Evolutionary conservation across 2,113 vertebrate species (phyloP), one percentile per base, ranked within the genome.

Genomic region (Leuciscus idus): DNA sequence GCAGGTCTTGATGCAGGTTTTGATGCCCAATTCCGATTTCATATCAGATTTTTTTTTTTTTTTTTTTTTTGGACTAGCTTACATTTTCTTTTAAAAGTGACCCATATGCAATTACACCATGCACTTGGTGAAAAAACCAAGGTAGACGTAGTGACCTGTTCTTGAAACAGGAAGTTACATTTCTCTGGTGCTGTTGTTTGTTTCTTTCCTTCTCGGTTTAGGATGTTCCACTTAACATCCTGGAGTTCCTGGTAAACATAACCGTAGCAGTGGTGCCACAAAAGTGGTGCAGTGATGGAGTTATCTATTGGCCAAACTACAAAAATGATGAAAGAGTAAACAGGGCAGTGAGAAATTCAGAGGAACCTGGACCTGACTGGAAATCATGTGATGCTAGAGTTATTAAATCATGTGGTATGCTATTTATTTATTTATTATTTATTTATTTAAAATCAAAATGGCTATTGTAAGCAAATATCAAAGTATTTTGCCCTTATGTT

Each of bases 251-350:
- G 46, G 33, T n/a, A 9, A 83, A 70, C 26, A 83, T 26, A 26
- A 26, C 26, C 26, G 26, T 26, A 26, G 52, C 66, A 70, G 30
- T 36, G 11, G 30, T 36, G 30, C 26, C 26, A 26, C 26, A 26
- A 26, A 39, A 36, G 2, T 70, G 66, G 66, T 70, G 30, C 66
- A 70, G 30, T 6, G 30, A 70, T 70, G 66, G 26, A 26, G 26
- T 26, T 26, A 26, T 26, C 66, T 36, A 70, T 70, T 70, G 66
- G 66, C 66, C 66, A 70, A 70, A 70, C 30, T 70, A 36, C 66
- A 21, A 17, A 70, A 36, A 70, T 33, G 17, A 70, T 36, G 66
- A 70, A 36, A 36, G 66, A 70, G 66, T 70, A 5, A 33, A 70
- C 66, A 36, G 66, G 66, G 30, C 30, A 33, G 66, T 70, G 30